A percentile compares a stretch with the other conserved stretches of the same genome.
Evolutionary conservation across 1,140 invertebrate species (phyloP).

Genomic region (Vollenhovia emeryi): DNA sequence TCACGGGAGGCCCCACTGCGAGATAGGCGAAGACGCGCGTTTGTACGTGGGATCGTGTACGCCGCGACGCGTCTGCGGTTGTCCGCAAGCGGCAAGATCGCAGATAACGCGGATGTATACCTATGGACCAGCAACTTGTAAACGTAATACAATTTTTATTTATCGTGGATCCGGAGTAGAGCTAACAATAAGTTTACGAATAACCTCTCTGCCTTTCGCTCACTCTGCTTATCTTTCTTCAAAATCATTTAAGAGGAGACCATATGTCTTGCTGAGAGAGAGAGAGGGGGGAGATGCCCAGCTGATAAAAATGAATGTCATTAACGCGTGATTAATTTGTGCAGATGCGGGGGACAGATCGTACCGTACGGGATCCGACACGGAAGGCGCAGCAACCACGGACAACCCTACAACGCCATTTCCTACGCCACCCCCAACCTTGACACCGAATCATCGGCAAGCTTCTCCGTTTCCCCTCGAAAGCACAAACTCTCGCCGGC

Average conservation of each 20-base stretch:
- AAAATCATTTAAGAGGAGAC: not conserved
- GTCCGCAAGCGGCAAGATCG: not conserved
- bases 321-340: slow-evolving; percentile 46
- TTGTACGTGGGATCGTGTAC: not conserved
- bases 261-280: slow-evolving; percentile 1
- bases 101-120: not conserved
- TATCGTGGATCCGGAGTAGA: not conserved
- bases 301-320: slow-evolving; percentile 20
- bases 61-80: slow-evolving; percentile 1
- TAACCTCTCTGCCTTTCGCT: not conserved
- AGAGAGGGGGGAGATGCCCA: not conserved
- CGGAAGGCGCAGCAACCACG: slow-evolving; percentile 85
- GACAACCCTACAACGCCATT: slow-evolving; percentile 85
- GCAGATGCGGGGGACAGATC: slow-evolving; percentile 86
- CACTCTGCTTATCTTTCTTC: not conserved
- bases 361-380: slow-evolving; percentile 87
- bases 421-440: slow-evolving; percentile 83
- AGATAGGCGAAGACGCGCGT: slow-evolving; percentile 24
- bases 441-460: slow-evolving; percentile 87
- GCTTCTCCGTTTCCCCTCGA: slow-evolving; percentile 89
- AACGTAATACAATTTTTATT: slow-evolving; percentile 11
- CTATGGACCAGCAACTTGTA: not conserved
- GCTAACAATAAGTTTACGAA: not conserved
- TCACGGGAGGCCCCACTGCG: not conserved
- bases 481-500: slow-evolving; percentile 87